Percentiles rank a stretch among this genome's conserved stretches.
Evolutionary conservation across 1,140 invertebrate genomes (phyloP).

Genomic region (Drosophila sechellia): DNA sequence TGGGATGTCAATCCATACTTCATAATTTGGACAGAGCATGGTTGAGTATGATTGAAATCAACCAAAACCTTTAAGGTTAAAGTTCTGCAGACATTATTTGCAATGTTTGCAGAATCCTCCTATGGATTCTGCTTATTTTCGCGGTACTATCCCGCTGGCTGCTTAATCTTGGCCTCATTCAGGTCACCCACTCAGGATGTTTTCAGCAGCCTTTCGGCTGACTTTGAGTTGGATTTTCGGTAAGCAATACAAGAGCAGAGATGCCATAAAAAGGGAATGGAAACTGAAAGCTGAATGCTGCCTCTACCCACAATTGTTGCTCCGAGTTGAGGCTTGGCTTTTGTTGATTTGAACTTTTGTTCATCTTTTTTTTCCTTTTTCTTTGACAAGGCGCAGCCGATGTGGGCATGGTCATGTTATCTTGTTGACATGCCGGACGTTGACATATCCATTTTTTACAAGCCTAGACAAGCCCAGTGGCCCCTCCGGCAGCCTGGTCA

Average conservation of each 20-base stretch:
- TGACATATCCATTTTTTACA: slow-evolving; percentile 82
- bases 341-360: slow-evolving; percentile 76
- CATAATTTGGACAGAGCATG: too few species aligned
- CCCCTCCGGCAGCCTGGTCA: slow-evolving; percentile 26
- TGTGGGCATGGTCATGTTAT: slow-evolving; percentile 67
- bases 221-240: slow-evolving; percentile 49
- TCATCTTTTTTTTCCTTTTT: slow-evolving; percentile 32
- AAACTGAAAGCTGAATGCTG: background rate
- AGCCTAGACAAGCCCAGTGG: slow-evolving; percentile 44
- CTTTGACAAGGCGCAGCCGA: slow-evolving; percentile 48
- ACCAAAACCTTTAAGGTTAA: too few species aligned
- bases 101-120: too few species aligned
- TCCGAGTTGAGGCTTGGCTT: slow-evolving; percentile 51
- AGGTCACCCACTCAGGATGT: slow-evolving; percentile 35
- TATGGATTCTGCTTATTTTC: background rate
- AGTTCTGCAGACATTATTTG: too few species aligned
- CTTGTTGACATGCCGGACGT: slow-evolving; percentile 79
- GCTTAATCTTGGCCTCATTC: slow-evolving; percentile 49
- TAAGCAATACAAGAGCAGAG: slow-evolving; percentile 34
- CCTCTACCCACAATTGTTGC: slow-evolving; percentile 58
- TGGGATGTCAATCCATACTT: too few species aligned
- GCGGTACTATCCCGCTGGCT: slow-evolving; percentile 15
- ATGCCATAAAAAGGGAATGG: slow-evolving; percentile 5
- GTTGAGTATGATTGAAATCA: too few species aligned
- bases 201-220: slow-evolving; percentile 45